phyloP scores from a whole-genome alignment of 2,113 vertebrate species.

The Sorex araneus region DNA sequence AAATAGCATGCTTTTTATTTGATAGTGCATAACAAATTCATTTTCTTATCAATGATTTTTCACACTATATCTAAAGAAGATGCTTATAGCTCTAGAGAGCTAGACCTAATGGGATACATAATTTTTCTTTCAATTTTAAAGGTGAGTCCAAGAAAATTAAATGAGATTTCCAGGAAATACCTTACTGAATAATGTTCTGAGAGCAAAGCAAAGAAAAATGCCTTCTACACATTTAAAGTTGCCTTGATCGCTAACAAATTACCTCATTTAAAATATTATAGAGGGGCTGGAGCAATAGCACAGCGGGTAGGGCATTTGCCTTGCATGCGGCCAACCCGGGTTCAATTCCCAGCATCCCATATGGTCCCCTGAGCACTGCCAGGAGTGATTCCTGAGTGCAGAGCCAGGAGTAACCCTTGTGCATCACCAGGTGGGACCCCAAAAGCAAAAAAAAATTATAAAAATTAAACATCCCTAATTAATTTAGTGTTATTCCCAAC shows the following conservation, averaged over 20 bases:
- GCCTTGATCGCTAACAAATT: not conserved
- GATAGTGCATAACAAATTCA: not conserved
- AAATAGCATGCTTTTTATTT: not conserved
- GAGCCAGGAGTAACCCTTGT: no score
- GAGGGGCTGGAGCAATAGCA: no score
- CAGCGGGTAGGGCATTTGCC: no score
- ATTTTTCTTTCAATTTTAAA: constrained; percentile 18
- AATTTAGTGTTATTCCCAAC: not conserved
- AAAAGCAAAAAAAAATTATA: no score
- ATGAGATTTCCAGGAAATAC: not conserved
- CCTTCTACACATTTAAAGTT: no score
- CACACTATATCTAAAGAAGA: not conserved
- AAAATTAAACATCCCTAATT: not conserved
- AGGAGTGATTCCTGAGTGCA: no score
- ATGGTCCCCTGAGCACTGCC: no score
- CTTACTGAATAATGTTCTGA: not conserved
- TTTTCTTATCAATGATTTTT: not conserved
- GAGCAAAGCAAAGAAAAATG: not conserved
- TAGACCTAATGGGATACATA: not conserved
- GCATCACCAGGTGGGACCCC: no score
- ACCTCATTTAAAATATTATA: not conserved
- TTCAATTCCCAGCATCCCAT: no score
- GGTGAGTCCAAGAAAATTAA: not conserved
- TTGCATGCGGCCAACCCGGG: no score
- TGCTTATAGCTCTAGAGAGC: not conserved